phyloP scores from a whole-genome alignment of 2,113 vertebrate genomes.

The Cochlearius cochlearius region DNA sequence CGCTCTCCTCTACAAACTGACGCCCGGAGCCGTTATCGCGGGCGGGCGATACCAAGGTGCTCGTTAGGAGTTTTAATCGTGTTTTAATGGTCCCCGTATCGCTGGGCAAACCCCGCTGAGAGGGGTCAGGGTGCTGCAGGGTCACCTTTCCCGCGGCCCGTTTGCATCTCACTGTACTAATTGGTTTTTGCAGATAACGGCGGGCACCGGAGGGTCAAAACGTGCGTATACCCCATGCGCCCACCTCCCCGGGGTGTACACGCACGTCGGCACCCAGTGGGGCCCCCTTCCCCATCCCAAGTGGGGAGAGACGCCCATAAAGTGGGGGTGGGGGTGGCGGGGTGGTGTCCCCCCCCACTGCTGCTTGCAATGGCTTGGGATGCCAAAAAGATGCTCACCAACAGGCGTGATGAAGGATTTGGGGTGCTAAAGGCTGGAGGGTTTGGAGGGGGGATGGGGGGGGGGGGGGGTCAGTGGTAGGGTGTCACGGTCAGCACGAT shows the following conservation, averaged over 20 bases:
- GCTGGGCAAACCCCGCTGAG: not conserved
- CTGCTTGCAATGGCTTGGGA: accelerated
- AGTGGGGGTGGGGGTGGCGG: too few relatives aligned
- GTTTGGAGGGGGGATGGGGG: not conserved
- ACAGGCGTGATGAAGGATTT: not conserved
- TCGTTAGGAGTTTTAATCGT: not conserved
- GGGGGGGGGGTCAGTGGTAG: accelerated
- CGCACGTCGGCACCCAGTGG: accelerated
- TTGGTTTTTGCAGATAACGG: not conserved
- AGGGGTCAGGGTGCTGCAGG: not conserved
- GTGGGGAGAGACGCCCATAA: not conserved
- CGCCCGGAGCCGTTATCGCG: not conserved
- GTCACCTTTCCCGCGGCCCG: not conserved
- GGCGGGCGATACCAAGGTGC: not conserved
- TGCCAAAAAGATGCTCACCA: not conserved
- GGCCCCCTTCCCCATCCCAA: not conserved
- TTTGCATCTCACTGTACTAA: not conserved
- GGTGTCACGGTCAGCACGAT: accelerated
- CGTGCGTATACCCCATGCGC: accelerated
- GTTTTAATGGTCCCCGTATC: not conserved
- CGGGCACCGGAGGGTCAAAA: not conserved
- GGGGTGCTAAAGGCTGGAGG: not conserved
- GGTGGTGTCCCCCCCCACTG: not conserved
- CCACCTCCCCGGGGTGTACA: accelerated
- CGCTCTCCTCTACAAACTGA: not conserved